Base-by-base conservation (phyloP, 2,888 invertebrate species). In the Ennomos erosarius region DNA sequence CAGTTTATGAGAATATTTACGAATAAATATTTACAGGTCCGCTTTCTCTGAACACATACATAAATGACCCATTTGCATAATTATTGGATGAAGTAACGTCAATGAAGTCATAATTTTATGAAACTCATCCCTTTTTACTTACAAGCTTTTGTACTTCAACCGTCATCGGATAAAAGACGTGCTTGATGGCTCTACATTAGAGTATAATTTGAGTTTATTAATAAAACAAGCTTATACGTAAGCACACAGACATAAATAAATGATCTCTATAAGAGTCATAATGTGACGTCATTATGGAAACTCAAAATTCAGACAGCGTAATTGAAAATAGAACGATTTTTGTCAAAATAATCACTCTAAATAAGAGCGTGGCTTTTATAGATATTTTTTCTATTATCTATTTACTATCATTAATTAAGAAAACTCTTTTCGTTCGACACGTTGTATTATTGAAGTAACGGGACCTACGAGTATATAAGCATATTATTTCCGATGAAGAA, bases 61-160 rank as follows among this genome's bases (percentile, higher is more conserved):
- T 54, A 33, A 52, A 60, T 54, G 47, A 55, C 26, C 11, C 10
- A 48, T 44, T 11, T 58, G 51, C 67, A 62, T 60, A 66, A 65
- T 51, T 50, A 62, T 60, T 26, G 26, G 47, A 55, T 45, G 37
- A 53, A 48, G 10, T 55, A 48, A 53, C 51, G 44, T 60, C 55
- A 64, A 67, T 62, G 60, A 58, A 59, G 63, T 40, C 36, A 59
- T 64, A 62, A 67, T 64, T 60, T 56, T 48, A 57, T 42, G 34
- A 51, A 56, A 44, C 44, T 35, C 50, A 50, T 67, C 64, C 64
- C 73, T 78, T 74, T 74, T 76, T 75, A 73, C 78, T 79, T 81
- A 89, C 90, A 88, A 78, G 87, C 76, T 77, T 86, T 80, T 77
- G 73, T 84, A 89, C 90, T 90, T 76, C 73, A 68, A 69, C 78